Evolutionary conservation across 2,888 invertebrate species (phyloP).

Genomic region (Aporophyla lueneburgensis): DNA sequence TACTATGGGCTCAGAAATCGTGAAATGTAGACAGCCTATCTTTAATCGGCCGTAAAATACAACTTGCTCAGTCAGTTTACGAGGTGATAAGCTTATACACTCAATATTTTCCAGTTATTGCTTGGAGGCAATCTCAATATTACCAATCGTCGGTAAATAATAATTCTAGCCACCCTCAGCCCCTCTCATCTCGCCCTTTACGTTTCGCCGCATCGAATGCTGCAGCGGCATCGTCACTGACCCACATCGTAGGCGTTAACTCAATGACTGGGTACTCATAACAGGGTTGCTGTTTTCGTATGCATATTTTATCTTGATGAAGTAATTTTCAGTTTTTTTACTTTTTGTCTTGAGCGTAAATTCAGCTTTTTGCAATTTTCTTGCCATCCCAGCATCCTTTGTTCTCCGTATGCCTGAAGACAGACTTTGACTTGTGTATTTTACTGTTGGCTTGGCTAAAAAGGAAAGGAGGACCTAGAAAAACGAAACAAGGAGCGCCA

Average conservation of each 20-base stretch:
- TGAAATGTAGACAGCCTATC: slow-evolving; percentile 1
- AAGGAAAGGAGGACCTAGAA: neutral
- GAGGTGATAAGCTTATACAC: slow-evolving; percentile 30
- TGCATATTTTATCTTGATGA: slow-evolving; percentile 47
- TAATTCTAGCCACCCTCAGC: slow-evolving; percentile 70
- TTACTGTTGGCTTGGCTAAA: neutral
- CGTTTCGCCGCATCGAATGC: slow-evolving; percentile 79
- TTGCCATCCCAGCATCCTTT: slow-evolving; percentile 6
- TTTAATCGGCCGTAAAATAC: slow-evolving; percentile 7
- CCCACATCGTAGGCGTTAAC: slow-evolving; percentile 81
- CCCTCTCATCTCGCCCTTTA: slow-evolving; percentile 81
- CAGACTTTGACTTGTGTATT: neutral
- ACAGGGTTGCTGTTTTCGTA: slow-evolving; percentile 50
- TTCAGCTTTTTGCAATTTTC: slow-evolving; percentile 4
- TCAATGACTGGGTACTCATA: slow-evolving; percentile 74
- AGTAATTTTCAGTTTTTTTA: slow-evolving; percentile 3
- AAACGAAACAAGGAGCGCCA: neutral
- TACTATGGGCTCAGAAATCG: neutral
- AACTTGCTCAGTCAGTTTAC: neutral
- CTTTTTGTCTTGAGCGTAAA: neutral
- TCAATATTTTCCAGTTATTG: slow-evolving; percentile 34
- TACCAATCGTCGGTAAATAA: slow-evolving; percentile 52
- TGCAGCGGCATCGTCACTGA: slow-evolving; percentile 81
- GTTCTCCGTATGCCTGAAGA: neutral
- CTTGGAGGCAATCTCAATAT: slow-evolving; percentile 49